Percentiles rank a stretch among this genome's conserved stretches.
phyloP scores from a whole-genome alignment of 2,113 vertebrate genomes.

The Istiophorus platypterus region DNA sequence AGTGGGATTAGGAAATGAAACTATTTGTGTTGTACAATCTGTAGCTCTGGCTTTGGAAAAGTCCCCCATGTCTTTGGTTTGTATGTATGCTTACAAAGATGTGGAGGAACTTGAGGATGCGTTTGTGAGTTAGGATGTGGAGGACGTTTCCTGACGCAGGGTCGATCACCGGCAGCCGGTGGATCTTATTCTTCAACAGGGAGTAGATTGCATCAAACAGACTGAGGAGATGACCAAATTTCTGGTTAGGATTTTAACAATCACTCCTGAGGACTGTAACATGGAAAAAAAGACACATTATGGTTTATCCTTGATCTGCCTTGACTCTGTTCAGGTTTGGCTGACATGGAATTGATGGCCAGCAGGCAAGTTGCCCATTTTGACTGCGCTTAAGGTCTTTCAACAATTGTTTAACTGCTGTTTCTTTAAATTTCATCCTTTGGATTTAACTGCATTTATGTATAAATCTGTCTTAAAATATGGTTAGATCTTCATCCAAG shows the following conservation, averaged over 20 bases:
- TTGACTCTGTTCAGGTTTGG: not conserved
- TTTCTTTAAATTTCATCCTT: too few relatives aligned
- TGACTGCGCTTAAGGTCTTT: too few relatives aligned
- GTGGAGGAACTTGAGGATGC: conserved; percentile 96
- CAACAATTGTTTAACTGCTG: too few relatives aligned
- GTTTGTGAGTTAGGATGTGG: conserved; percentile 97
- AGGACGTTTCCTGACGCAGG: conserved; percentile 92
- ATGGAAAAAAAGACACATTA: not conserved
- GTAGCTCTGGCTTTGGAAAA: not conserved
- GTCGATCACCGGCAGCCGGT: conserved; percentile 94
- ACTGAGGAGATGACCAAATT: conserved; percentile 79
- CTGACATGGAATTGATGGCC: too few relatives aligned
- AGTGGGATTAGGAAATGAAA: not conserved
- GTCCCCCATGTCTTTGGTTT: too few relatives aligned
- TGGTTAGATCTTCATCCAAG: too few relatives aligned
- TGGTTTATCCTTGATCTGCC: not conserved
- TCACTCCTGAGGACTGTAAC: not conserved
- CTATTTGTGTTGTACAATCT: not conserved
- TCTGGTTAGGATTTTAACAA: not conserved
- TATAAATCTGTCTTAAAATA: too few relatives aligned
- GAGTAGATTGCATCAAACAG: conserved; percentile 95
- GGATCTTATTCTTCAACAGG: conserved; percentile 95
- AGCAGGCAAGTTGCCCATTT: too few relatives aligned
- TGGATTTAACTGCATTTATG: too few relatives aligned
- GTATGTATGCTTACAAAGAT: conserved; percentile 84